A percentile compares a stretch with the other conserved stretches of the same genome.
Conservation (phyloP, 1,140 invertebrate species). For the Episyrphus balteatus region DNA sequence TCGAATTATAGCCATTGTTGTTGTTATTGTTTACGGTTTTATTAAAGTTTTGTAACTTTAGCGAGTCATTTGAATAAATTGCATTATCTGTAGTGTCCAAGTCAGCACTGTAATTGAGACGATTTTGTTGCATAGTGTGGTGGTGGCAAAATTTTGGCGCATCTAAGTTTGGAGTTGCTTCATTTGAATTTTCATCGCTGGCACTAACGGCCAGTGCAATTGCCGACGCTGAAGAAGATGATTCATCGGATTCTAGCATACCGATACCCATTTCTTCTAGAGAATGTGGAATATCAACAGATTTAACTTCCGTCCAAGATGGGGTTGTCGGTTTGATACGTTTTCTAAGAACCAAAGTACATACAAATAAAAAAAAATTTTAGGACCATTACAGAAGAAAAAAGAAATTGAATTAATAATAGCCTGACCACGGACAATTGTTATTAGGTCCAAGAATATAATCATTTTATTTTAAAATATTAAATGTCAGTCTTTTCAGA, state of each 20-base stretch:
- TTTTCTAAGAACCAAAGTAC: no score
- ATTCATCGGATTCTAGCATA: constrained; percentile 34
- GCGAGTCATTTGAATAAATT: constrained; percentile 3
- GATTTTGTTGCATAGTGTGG: constrained; percentile 4
- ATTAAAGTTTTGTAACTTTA: not conserved
- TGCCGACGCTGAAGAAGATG: constrained; percentile 26
- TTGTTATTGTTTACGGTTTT: constrained; percentile 3
- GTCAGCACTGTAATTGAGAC: not conserved
- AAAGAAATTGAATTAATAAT: no score
- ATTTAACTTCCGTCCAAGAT: constrained; percentile 13
- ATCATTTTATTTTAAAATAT: no score
- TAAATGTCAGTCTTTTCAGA: no score
- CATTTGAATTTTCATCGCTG: constrained; percentile 33
- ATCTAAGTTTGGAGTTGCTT: constrained; percentile 21
- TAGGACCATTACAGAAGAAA: no score
- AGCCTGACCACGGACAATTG: no score
- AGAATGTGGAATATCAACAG: constrained; percentile 20
- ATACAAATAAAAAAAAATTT: no score
- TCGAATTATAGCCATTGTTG: constrained; percentile 7
- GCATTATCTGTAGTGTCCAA: constrained; percentile 1
- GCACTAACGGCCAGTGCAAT: constrained; percentile 19
- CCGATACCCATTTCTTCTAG: constrained; percentile 35
- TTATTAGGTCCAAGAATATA: no score
- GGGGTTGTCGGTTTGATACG: constrained; percentile 10
- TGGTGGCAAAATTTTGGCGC: constrained; percentile 20